Conservation (phyloP, 2,888 invertebrate genomes). For the Venusia cambrica region DNA sequence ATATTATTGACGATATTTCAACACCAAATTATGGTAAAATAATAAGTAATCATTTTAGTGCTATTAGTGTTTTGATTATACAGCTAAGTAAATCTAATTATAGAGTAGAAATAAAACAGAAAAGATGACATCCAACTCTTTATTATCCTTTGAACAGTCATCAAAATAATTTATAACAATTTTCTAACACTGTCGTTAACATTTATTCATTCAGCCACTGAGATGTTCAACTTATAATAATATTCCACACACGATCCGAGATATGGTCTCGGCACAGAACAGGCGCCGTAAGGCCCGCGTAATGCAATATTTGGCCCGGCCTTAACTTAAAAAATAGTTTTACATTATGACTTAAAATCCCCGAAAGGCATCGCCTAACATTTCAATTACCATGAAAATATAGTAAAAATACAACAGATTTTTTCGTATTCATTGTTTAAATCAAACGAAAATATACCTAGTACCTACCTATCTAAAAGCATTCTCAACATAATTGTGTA, state of each 20-base stretch:
- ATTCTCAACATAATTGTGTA: constrained; percentile 57
- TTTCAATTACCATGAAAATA: constrained; percentile 69
- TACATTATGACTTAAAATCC: constrained; percentile 75
- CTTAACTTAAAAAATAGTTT: constrained; percentile 76
- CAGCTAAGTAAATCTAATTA: too few relatives aligned
- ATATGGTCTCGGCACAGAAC: constrained; percentile 60
- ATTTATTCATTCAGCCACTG: constrained; percentile 78
- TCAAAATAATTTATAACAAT: constrained; percentile 83
- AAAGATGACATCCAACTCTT: constrained; percentile 80
- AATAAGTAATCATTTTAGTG: too few relatives aligned
- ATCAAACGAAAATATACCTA: constrained; percentile 77
- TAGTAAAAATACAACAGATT: constrained; percentile 78
- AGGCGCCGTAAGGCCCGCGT: constrained; percentile 70
- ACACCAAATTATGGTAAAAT: too few relatives aligned
- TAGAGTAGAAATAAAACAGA: constrained; percentile 46
- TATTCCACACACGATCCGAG: constrained; percentile 64
- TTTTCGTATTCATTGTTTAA: constrained; percentile 73
- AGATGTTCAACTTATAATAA: constrained; percentile 68
- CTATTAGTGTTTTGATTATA: too few relatives aligned
- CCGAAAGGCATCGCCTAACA: constrained; percentile 48
- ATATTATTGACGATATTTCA: too few relatives aligned
- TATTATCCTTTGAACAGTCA: constrained; percentile 83
- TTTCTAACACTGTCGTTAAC: constrained; percentile 81
- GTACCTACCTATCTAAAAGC: constrained; percentile 77
- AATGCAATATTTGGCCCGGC: constrained; percentile 81